A percentile compares a stretch with the other conserved stretches of the same genome.
Evolutionary conservation across 2,888 invertebrate genomes (phyloP).

Genomic region (Macrosoma leucophasiata): DNA sequence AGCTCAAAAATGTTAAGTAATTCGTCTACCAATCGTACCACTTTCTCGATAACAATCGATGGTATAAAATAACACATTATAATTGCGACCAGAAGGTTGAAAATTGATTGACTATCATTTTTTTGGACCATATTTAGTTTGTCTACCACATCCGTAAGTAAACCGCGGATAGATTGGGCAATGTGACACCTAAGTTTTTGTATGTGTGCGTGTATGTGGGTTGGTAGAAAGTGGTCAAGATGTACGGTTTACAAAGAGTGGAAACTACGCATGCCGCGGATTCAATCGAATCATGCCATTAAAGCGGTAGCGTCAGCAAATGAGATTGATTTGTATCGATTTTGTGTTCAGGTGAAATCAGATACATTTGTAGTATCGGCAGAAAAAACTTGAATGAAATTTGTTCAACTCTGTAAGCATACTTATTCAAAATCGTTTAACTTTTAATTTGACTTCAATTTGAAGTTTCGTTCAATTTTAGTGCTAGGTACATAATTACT

Average conservation of each 20-base stretch:
- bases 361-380: too few relatives aligned
- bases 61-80: slow-evolving; percentile 4
- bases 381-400: too few relatives aligned
- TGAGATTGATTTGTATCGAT: too few relatives aligned
- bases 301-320: slow-evolving; percentile 51
- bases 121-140: slow-evolving; percentile 12
- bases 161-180: slow-evolving; percentile 41
- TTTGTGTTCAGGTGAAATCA: too few relatives aligned
- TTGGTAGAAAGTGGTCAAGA: slow-evolving; percentile 49
- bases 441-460: too few relatives aligned
- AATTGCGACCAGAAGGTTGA: too few relatives aligned
- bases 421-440: too few relatives aligned
- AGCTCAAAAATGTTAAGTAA: slow-evolving; percentile 14
- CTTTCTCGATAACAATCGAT: slow-evolving; percentile 6
- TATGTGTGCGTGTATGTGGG: slow-evolving; percentile 23
- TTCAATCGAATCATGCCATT: slow-evolving; percentile 66
- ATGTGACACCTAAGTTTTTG: slow-evolving; percentile 52
- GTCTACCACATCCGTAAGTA: slow-evolving; percentile 23
- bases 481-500: too few relatives aligned
- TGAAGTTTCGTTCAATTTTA: too few relatives aligned
- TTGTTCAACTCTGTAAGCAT: too few relatives aligned
- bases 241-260: slow-evolving; percentile 48
- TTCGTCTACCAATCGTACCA: slow-evolving; percentile 11
- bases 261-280: slow-evolving; percentile 60
- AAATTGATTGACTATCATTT: too few relatives aligned